Conservation (phyloP, 2,797 vertebrate genomes). For the Discoglossus pictus region DNA sequence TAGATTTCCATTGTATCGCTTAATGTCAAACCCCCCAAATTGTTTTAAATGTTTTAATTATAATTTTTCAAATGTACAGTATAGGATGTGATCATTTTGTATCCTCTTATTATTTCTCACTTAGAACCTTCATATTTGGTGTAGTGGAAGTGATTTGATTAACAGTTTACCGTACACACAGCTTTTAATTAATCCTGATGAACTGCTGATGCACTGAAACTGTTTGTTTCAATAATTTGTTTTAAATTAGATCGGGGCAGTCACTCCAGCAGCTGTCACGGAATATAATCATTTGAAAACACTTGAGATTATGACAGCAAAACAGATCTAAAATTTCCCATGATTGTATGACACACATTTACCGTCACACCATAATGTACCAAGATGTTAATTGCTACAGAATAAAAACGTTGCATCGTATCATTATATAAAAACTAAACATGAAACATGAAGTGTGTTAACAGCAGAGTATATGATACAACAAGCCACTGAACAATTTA, state of each 20-base stretch:
- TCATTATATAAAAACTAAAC: slow-evolving; percentile 68
- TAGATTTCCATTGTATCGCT: too few relatives aligned
- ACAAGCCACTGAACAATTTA: slow-evolving; percentile 76
- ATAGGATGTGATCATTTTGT: too few relatives aligned
- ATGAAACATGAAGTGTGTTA: slow-evolving; percentile 72
- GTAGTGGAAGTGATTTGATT: slow-evolving; percentile 77
- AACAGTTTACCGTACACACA: slow-evolving; percentile 91
- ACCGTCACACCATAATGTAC: slow-evolving; percentile 68
- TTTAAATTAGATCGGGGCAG: slow-evolving; percentile 89
- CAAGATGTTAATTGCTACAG: slow-evolving; percentile 57
- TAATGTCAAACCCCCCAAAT: too few relatives aligned
- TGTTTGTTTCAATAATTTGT: slow-evolving; percentile 97
- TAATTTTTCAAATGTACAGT: too few relatives aligned
- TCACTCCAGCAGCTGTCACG: slow-evolving; percentile 86
- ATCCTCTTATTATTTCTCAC: too few relatives aligned
- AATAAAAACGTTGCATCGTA: slow-evolving; percentile 70
- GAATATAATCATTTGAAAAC: slow-evolving; percentile 73
- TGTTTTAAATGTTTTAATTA: too few relatives aligned
- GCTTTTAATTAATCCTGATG: slow-evolving; percentile 98
- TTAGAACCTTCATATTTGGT: slow-evolving; percentile 3
- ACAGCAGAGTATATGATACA: slow-evolving; percentile 67
- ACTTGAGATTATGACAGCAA: slow-evolving; percentile 63
- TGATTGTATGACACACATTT: slow-evolving; percentile 66
- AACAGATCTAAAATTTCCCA: slow-evolving; percentile 70
- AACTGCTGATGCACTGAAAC: slow-evolving; percentile 93